Base-by-base conservation (phyloP, 2,888 invertebrate species). In the Callinectes sapidus region DNA sequence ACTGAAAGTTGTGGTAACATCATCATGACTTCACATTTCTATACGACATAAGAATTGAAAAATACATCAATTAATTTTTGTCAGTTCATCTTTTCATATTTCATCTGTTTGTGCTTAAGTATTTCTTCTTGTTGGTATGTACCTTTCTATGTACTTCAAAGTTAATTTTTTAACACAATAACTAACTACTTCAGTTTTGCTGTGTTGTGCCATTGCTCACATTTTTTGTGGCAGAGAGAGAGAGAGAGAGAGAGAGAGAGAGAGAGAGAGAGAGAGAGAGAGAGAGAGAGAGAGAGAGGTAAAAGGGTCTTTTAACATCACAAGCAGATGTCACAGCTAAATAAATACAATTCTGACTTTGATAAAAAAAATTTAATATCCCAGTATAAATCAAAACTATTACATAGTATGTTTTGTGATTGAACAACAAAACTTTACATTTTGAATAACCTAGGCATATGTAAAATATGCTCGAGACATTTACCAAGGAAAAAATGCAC, bases 161-260 rank as follows among this genome's bases (percentile, higher is more conserved):
- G n/a, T n/a, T n/a, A n/a, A n/a, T n/a, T n/a, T n/a, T n/a, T n/a
- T n/a, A n/a, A n/a, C n/a, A n/a, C n/a, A n/a, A n/a, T n/a, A n/a
- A n/a, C n/a, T n/a, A n/a, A n/a, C n/a, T n/a, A n/a, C n/a, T n/a
- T n/a, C n/a, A n/a, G n/a, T n/a, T n/a, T n/a, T n/a, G n/a, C n/a
- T n/a, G n/a, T n/a, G n/a, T n/a, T n/a, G n/a, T n/a, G n/a, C n/a
- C n/a, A n/a, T n/a, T n/a, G n/a, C n/a, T n/a, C n/a, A n/a, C n/a
- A n/a, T n/a, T n/a, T n/a, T n/a, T n/a, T n/a, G n/a, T n/a, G n/a
- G n/a, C n/a, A 81, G 85, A 35, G 85, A 81, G 85, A 81, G 28
- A n/a, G 85, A 35, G 85, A 81, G 85, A 87, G 48, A 42, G n/a
- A 23, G 39, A 39, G 39, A 42, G 87, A 87, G 87, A 42, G 42